A percentile compares a stretch with the other conserved stretches of the same genome.
These are phyloP conservation scores for Spea multiplicata DNA, from an alignment of 2,113 vertebrate species.

Conservation along the genomic window DNA sequence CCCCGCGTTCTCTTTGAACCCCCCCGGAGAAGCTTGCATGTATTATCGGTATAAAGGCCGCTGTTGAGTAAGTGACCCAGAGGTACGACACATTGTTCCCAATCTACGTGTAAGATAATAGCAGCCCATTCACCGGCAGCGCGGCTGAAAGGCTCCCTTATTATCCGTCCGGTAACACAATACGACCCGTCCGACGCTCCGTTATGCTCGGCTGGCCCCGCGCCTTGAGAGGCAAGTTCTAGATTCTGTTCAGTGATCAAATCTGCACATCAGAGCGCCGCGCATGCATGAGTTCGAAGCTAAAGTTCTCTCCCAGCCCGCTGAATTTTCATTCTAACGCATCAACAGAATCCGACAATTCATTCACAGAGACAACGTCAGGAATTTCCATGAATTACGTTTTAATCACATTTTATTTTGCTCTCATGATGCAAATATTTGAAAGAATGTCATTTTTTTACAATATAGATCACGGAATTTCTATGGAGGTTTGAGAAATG, in stretches of 20 bases:
- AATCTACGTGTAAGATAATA: not conserved
- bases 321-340: not conserved
- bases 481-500: not conserved
- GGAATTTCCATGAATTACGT: too few relatives aligned
- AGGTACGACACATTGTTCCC: too few relatives aligned
- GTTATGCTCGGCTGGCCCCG: not conserved
- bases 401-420: too few relatives aligned
- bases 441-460: too few relatives aligned
- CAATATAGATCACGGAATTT: too few relatives aligned
- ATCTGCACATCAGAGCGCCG: slow-evolving; percentile 25
- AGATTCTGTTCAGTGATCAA: slow-evolving; percentile 8
- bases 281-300: slow-evolving; percentile 6
- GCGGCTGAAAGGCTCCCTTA: not conserved
- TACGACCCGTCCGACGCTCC: not conserved
- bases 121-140: not conserved
- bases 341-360: too few relatives aligned
- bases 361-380: too few relatives aligned
- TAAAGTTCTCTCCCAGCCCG: not conserved
- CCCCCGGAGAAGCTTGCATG: too few relatives aligned
- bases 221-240: slow-evolving; percentile 3
- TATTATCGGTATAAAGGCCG: too few relatives aligned
- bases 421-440: too few relatives aligned
- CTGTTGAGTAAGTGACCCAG: too few relatives aligned
- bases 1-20: too few relatives aligned
- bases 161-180: slow-evolving; percentile 17